These are phyloP conservation scores for Columba livia DNA, from an alignment of 2,113 vertebrate genomes.

Conservation along the genomic window DNA sequence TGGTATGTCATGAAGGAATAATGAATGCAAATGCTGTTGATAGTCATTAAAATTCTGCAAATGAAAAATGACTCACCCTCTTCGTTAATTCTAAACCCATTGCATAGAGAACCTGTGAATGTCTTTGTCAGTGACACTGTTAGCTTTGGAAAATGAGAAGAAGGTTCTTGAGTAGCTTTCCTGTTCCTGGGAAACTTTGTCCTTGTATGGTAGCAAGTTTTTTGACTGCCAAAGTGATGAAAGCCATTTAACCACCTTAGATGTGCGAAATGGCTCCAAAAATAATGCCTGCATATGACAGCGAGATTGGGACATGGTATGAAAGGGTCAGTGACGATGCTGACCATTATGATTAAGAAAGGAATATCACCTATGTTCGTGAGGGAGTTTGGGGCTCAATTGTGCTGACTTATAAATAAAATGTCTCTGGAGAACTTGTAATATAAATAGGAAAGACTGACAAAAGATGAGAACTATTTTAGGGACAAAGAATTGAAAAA, in stretches of 20 bases:
- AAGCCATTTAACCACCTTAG: background rate
- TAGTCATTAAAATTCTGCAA: constrained; percentile 75
- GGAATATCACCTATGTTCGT: background rate
- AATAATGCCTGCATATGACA: background rate
- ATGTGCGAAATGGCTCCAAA: background rate
- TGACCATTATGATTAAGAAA: background rate
- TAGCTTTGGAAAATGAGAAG: constrained; percentile 24
- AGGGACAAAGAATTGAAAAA: background rate
- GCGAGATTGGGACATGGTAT: background rate
- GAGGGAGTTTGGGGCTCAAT: background rate
- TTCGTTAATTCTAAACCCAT: constrained; percentile 67
- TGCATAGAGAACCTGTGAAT: constrained; percentile 66
- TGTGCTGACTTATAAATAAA: constrained; percentile 3
- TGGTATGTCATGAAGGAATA: constrained; percentile 57
- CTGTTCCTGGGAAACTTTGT: background rate
- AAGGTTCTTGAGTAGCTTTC: background rate
- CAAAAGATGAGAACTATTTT: background rate
- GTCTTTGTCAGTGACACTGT: constrained; percentile 61
- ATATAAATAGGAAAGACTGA: background rate
- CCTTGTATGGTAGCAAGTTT: constrained; percentile 17
- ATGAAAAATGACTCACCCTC: constrained; percentile 73
- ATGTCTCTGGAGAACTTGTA: background rate
- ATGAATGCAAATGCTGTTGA: constrained; percentile 67
- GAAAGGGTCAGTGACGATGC: background rate
- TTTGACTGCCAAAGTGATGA: background rate